Evolutionary conservation across 2,113 vertebrate species (phyloP), one percentile per base, ranked within the genome.

Genomic region (Sinosuthora webbiana): DNA sequence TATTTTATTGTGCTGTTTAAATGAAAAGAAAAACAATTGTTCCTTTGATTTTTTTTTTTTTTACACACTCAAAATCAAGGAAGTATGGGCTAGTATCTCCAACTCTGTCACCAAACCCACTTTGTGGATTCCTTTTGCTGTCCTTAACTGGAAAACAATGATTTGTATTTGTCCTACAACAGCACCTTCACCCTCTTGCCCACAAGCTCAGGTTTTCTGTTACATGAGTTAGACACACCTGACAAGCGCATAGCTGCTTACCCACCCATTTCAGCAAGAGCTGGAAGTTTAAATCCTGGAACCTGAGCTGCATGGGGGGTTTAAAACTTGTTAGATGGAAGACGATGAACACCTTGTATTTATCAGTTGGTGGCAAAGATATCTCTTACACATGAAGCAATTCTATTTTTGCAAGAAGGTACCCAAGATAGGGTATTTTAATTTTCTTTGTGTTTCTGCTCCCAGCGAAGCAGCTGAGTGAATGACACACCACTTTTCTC

Each of bases 401-500:
- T 49, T 73, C 50, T 37, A 55, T 21, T 45, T 88, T 82, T 69
- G 33, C 71, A 95, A 89, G 65, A 79, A 91, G 39, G 52, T 37
- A 41, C 10, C 53, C 50, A 75, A 53, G 8, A 44, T 1, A 19
- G 15, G 22, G 20, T 86, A 64, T 83, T 62, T 83, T 50, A 49
- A 33, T 11, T 23, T 74, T 30, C 49, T 57, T 63, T 31, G 3
- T 14, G 41, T 30, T 30, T 81, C 33, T 59, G 64, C 42, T 89
- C n/a, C 76, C 52, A 88, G 71, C 0, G 0, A 63, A 69, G 35
- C 23, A 85, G 67, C 71, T 1, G 7, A 86, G 59, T 15, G 62
- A 87, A 69, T 79, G 92, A 94, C 82, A 86, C 59, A 55, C 39
- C 27, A 44, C 71, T 93, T 80, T 77, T 78, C 90, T 88, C 83